A percentile compares a stretch with the other conserved stretches of the same genome.
These are phyloP conservation scores for Acipenser oxyrinchus DNA, from an alignment of 2,797 vertebrate species.

Conservation along the genomic window DNA sequence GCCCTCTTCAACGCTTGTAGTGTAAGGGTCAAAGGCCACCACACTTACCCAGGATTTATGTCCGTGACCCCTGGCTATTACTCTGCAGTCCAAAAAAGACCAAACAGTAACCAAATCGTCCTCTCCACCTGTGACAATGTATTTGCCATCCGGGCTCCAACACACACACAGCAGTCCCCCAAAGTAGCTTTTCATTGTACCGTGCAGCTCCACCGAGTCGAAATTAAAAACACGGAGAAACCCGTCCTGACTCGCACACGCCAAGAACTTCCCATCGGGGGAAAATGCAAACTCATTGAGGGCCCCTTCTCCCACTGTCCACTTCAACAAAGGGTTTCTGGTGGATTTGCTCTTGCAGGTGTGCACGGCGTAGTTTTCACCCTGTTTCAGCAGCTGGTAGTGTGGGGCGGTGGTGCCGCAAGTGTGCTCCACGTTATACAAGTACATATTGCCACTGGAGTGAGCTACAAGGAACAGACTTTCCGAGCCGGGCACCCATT, in stretches of 20 bases:
- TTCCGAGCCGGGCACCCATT: slow-evolving; percentile 95
- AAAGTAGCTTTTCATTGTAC: slow-evolving; percentile 97
- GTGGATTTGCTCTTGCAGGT: slow-evolving; percentile 97
- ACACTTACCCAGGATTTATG: slow-evolving; percentile 97
- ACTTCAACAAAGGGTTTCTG: slow-evolving; percentile 90
- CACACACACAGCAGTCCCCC: slow-evolving; percentile 90
- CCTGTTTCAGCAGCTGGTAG: slow-evolving; percentile 96
- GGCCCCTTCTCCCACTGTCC: slow-evolving; percentile 93
- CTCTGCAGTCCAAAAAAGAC: slow-evolving; percentile 89
- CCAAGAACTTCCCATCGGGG: slow-evolving; percentile 91
- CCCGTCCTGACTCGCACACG: slow-evolving; percentile 91
- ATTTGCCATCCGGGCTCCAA: slow-evolving; percentile 94
- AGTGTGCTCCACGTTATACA: slow-evolving; percentile 94
- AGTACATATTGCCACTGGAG: slow-evolving; percentile 91
- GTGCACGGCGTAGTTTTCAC: slow-evolving; percentile 89
- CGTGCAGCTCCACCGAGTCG: slow-evolving; percentile 90
- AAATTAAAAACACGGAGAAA: slow-evolving; percentile 93
- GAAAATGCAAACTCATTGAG: slow-evolving; percentile 95
- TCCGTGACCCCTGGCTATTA: slow-evolving; percentile 87
- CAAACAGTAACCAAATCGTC: slow-evolving; percentile 95
- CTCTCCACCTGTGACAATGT: slow-evolving; percentile 91
- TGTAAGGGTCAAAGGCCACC: slow-evolving; percentile 90
- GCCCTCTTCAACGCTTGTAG: slow-evolving; percentile 87
- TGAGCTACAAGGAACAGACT: slow-evolving; percentile 94
- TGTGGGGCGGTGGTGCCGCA: slow-evolving; percentile 89